Conservation (phyloP, 2,888 invertebrate genomes). For the Ectemnius cavifrons region DNA sequence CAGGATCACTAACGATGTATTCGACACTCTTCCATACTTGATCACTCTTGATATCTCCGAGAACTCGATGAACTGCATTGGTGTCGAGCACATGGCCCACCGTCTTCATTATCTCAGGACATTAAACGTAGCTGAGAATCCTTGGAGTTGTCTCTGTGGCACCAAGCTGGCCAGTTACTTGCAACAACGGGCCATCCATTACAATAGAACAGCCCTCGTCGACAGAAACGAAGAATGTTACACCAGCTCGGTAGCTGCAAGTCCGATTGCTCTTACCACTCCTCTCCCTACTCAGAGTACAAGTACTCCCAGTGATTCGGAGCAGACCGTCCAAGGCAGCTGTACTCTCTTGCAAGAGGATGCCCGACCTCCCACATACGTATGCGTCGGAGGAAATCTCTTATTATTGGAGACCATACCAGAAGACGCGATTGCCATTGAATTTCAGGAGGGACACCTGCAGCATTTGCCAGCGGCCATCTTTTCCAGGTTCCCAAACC, state of each 20-base stretch:
- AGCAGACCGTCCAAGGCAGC: constrained; percentile 34
- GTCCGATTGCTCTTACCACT: background rate
- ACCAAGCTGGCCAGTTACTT: constrained; percentile 57
- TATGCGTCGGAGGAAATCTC: constrained; percentile 62
- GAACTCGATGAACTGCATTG: constrained; percentile 66
- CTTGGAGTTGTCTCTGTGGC: constrained; percentile 68
- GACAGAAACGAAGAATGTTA: constrained; percentile 46
- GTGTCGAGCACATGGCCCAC: constrained; percentile 58
- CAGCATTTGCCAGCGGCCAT: constrained; percentile 47
- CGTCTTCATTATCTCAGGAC: constrained; percentile 46
- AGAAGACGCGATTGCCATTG: constrained; percentile 56
- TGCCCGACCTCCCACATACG: constrained; percentile 45
- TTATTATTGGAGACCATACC: constrained; percentile 56
- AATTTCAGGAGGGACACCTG: constrained; percentile 64
- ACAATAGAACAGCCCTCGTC: constrained; percentile 52
- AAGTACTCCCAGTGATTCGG: background rate
- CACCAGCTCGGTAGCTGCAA: background rate
- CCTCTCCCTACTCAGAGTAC: constrained; percentile 8
- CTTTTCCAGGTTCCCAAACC: constrained; percentile 55
- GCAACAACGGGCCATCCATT: constrained; percentile 51
- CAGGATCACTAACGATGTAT: constrained; percentile 60
- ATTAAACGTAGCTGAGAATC: constrained; percentile 60
- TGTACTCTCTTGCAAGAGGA: constrained; percentile 30
- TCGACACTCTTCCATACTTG: constrained; percentile 55
- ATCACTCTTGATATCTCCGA: constrained; percentile 57